These are phyloP conservation scores for Phoeniculus purpureus DNA, from an alignment of 2,797 vertebrate species.

Conservation along the genomic window DNA sequence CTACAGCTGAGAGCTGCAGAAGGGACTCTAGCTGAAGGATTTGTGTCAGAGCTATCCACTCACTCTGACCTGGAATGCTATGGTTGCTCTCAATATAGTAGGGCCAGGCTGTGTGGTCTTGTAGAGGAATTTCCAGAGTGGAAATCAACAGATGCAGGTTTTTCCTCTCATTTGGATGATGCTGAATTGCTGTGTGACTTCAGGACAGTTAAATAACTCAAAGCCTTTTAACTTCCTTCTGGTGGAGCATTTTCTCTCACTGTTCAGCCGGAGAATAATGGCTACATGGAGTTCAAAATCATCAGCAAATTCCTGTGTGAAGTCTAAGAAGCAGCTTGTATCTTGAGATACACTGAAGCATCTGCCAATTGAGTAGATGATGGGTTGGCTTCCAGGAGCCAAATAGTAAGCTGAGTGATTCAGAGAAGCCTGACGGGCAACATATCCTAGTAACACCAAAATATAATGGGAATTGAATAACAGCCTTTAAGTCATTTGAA, in stretches of 20 bases:
- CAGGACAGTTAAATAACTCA: not conserved
- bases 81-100: accelerated
- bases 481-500: not conserved
- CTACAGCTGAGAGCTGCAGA: not conserved
- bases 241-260: not conserved
- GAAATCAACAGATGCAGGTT: not conserved
- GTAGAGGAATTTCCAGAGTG: not conserved
- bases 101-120: not conserved
- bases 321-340: not conserved
- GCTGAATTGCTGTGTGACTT: not conserved
- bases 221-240: not conserved
- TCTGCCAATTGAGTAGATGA: not conserved
- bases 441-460: not conserved
- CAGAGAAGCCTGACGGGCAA: not conserved
- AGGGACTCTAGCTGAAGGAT: not conserved
- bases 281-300: not conserved
- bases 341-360: not conserved
- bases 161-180: not conserved
- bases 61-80: not conserved
- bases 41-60: not conserved
- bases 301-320: not conserved
- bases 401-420: not conserved
- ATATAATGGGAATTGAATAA: not conserved
- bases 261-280: accelerated
- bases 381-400: not conserved